These are phyloP conservation scores for Macrotrachela quadricornifera DNA, from an alignment of 1,140 invertebrate genomes.

Conservation along the genomic window DNA sequence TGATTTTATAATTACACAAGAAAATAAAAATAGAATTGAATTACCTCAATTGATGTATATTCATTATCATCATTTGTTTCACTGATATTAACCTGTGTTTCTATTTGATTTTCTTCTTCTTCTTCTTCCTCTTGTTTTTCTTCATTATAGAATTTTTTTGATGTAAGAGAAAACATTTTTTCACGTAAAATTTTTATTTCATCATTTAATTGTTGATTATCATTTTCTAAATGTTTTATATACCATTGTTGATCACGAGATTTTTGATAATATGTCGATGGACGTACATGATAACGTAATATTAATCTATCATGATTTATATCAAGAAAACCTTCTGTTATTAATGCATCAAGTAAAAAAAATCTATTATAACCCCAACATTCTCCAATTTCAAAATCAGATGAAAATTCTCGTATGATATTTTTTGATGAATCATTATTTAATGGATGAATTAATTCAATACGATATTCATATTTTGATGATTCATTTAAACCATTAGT, in stretches of 20 bases:
- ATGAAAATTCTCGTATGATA: conserved; percentile 63
- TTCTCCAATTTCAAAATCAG: conserved; percentile 86
- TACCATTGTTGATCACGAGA: conserved; percentile 77
- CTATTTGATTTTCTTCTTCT: neutral
- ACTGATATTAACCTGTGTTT: neutral
- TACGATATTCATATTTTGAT: conserved; percentile 75
- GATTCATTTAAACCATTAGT: conserved; percentile 70
- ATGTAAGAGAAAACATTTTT: neutral
- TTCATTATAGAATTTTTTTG: neutral
- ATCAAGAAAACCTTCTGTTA: conserved; percentile 58
- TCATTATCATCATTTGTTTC: neutral
- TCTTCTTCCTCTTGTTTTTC: neutral
- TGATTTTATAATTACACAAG: too few relatives aligned
- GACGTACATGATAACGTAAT: conserved; percentile 57
- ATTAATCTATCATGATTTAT: conserved; percentile 22
- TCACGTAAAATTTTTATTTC: neutral
- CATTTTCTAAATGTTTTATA: conserved; percentile 47
- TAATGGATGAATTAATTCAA: conserved; percentile 79
- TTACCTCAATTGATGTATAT: too few relatives aligned
- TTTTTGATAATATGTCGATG: conserved; percentile 74
- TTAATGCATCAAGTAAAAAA: conserved; percentile 65
- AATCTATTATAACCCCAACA: conserved; percentile 90
- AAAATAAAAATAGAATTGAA: too few relatives aligned
- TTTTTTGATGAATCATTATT: conserved; percentile 63
- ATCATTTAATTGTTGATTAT: conserved; percentile 2